Evolutionary conservation across 2,797 vertebrate genomes (phyloP).

Genomic region (Chrysocyon brachyurus): DNA sequence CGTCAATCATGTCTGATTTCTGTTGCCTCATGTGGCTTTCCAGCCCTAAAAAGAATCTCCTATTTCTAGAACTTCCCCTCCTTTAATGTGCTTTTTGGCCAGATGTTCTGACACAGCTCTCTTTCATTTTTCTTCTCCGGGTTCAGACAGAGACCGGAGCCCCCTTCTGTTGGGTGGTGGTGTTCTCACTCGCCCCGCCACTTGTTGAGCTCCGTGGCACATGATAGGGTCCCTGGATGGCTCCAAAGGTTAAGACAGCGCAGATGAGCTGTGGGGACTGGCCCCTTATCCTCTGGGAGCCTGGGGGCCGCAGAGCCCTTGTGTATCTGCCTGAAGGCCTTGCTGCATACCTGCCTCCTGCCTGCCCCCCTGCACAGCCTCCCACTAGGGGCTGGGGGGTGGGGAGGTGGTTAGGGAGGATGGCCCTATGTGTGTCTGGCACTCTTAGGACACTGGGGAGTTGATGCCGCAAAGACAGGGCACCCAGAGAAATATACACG

Average conservation of each 20-base stretch:
- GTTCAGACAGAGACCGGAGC: conserved; percentile 81
- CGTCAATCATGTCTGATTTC: conserved; percentile 64
- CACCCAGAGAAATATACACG: neutral
- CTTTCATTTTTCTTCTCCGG: neutral
- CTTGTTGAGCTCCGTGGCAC: conserved; percentile 64
- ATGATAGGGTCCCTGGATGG: conserved; percentile 77
- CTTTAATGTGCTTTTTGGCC: conserved; percentile 81
- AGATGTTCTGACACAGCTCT: conserved; percentile 78
- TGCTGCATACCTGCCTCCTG: neutral
- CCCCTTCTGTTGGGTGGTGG: conserved; percentile 70
- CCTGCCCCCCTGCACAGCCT: neutral
- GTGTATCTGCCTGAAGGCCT: neutral
- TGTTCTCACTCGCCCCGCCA: conserved; percentile 72
- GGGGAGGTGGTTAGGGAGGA: neutral
- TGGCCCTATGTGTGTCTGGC: neutral
- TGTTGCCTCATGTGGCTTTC: conserved; percentile 69
- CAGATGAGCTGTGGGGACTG: neutral
- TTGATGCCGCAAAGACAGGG: neutral
- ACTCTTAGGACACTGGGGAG: neutral
- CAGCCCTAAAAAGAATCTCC: conserved; percentile 81
- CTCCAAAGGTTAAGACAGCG: conserved; percentile 75
- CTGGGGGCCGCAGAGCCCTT: neutral
- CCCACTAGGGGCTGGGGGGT: neutral
- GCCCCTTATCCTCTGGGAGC: neutral
- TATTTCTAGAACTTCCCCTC: conserved; percentile 81